Evolutionary conservation across 2,113 vertebrate genomes (phyloP), one percentile per base, ranked within the genome.

Genomic region (Chionodraco myersi): DNA sequence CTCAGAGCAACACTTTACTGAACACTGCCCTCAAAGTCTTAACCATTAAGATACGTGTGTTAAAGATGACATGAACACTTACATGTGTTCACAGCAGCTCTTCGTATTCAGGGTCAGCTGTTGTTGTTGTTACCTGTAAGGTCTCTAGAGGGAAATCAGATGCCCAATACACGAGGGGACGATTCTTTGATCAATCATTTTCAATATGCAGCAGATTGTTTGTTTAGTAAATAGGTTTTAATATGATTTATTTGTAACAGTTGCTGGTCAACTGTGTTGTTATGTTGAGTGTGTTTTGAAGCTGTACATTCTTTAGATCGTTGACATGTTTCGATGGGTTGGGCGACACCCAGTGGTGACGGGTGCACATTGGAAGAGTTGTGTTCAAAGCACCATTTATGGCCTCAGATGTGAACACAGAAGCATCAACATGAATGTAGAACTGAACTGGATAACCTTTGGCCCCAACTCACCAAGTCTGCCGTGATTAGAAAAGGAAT

Each of bases 191-290:
- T 72, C 54, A 74, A 45, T 74, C 49, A 53, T 64, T 74, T 65
- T 16, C 82, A 52, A 63, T 75, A 57, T 74, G 47, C 52, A 71
- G 14, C 82, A 77, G 45, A 83, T 80, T 72, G 34, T 87, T 84
- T 72, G 62, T 79, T 14, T 92, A 92, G 91, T 79, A 90, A 26
- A 75, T 72, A 61, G 62, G 15, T 52, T 5, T 8, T 30, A 15
- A 41, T 76, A 10, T 58, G 26, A 76, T 73, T 76, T 83, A 69
- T 36, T 54, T 60, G 16, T 83, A 79, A 93, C 97, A 96, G 97
- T 97, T 99, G 96, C 97, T 95, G 97, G 97, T 95, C 94, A 97
- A 97, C 97, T 98, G 96, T 97, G 96, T 82, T 93, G 96, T 82
- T 93, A 92, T 94, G 92, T 92, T 96, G 11, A 96, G 93, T 69